Evolutionary conservation across 2,888 invertebrate genomes (phyloP), one percentile per base, ranked within the genome.

Genomic region (Cylloceria caligata): DNA sequence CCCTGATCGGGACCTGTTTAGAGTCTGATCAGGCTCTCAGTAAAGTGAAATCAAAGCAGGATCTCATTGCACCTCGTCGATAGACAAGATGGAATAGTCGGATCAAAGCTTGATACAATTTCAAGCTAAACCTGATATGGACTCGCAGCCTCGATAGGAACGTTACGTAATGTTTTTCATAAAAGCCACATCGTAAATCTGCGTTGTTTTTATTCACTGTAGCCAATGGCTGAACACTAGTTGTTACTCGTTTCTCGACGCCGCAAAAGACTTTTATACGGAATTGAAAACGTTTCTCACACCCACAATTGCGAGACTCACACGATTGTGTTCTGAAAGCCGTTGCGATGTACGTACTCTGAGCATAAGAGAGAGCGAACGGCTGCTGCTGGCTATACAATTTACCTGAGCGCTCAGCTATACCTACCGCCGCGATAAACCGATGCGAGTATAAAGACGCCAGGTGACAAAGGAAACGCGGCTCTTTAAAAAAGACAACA

Each of bases 351-450:
- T 71, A 75, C 52, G 39, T 64, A 52, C 19, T 34, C 36, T 5
- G 67, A 11, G 36, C 36, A 34, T 34, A 57, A 42, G 60, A 34
- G 52, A 16, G 64, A 49, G 45, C 60, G 62, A 72, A 34, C 73
- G 62, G 76, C 27, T 60, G 69, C 71, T 74, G 49, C 27, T 34
- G 65, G 69, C 80, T 60, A 81, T 83, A 81, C 80, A 84, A 84
- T 85, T 86, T 86, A 88, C 87, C 86, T 86, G 87, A 73, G 68
- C 72, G 62, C 69, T 74, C 83, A 6, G 36, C 34, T 30, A 49
- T 89, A 90, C 90, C 90, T 91, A 90, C 91, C 90, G 89, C 90
- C 84, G 86, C 73, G 90, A 78, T 88, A 84, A 84, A 84, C 84
- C 75, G 83, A 80, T 73, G 47, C 75, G 77, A 83, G 89, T 88